Evolutionary conservation across 2,113 vertebrate genomes (phyloP), one percentile per base, ranked within the genome.

Genomic region (Scartelaos histophorus): DNA sequence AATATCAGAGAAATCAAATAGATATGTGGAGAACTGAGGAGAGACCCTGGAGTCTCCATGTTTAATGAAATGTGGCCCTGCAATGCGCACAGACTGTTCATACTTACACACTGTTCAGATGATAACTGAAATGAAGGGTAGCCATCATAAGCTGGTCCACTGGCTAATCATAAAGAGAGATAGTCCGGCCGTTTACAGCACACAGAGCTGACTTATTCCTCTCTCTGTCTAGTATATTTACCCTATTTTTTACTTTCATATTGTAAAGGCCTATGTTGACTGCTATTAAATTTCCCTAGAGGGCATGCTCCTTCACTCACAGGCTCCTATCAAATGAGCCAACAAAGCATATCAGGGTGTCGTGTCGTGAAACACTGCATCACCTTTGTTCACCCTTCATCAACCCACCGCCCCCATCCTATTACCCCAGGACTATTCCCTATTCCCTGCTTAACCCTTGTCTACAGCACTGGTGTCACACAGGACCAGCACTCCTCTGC

Each of bases 301-400:
- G 88, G 84, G 87, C 81, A 17, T 82, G 66, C 84, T 87, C 78
- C 81, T 85, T 89, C 87, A 83, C 88, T 88, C 87, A 83, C 84
- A 84, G 69, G 82, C 89, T 85, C 82, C 87, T 84, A 88, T 90
- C 87, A 89, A 92, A 92, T 91, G 86, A 91, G 88, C 89, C 87
- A 90, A 91, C 87, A 91, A 91, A 91, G 90, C 91, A 91, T 90
- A 90, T 91, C 90, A 85, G 84, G 83, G 88, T 81, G 86, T 86
- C 78, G 73, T 72, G 85, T 90, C 88, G 87, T 85, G 90, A 90
- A 91, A 90, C 91, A 90, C 85, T 67, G 88, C 88, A 88, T 88
- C 89, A 92, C 90, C 91, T 92, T 90, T 91, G 90, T 90, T 91
- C 91, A 91, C 88, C 88, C 90, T 89, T 91, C 91, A 91, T 91